Evolutionary conservation across 2,888 invertebrate genomes (phyloP), one percentile per base, ranked within the genome.

Genomic region (Villa cingulata): DNA sequence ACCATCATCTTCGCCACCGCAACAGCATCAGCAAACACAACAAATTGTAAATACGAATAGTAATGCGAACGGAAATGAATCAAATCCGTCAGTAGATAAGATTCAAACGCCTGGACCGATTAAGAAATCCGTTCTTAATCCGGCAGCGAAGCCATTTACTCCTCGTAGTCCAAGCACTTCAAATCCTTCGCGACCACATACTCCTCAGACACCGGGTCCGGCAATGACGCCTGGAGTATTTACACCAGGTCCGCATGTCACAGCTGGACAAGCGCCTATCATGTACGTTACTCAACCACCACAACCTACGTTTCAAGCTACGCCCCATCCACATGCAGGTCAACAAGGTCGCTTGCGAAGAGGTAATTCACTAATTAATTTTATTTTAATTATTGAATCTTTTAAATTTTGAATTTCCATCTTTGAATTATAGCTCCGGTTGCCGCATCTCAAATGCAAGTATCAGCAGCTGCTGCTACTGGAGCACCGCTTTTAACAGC

Each of bases 401-500:
- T 37, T 37, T 37, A 20, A 29, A 43, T 27, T 14, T 48, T 49
- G 27, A 48, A 40, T 46, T 37, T 39, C 36, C 12, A 41, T 38
- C 41, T 40, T 41, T 36, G 2, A 36, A n/a, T 36, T 20, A n/a
- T n/a, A 47, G 47, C 38, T 56, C 72, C 71, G 20, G 70, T 73
- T 65, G 63, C 69, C 32, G 72, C 80, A 44, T 78, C 81, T 17
- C 81, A 85, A 60, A 84, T 89, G 76, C 88, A 87, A 62, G 86
- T 87, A 52, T 60, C 65, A 29, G 83, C 83, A 48, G 80, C 80
- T 48, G 76, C 79, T 29, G 55, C 65, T 48, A 86, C 87, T 37
- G 90, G 90, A 0, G 89, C 87, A 66, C 89, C 90, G 5, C 72
- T 91, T 49, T 68, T 90, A 58, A 85, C 89, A 37, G 83, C 87